phyloP scores from a whole-genome alignment of 1,140 invertebrate species.

The Panulirus ornatus region DNA sequence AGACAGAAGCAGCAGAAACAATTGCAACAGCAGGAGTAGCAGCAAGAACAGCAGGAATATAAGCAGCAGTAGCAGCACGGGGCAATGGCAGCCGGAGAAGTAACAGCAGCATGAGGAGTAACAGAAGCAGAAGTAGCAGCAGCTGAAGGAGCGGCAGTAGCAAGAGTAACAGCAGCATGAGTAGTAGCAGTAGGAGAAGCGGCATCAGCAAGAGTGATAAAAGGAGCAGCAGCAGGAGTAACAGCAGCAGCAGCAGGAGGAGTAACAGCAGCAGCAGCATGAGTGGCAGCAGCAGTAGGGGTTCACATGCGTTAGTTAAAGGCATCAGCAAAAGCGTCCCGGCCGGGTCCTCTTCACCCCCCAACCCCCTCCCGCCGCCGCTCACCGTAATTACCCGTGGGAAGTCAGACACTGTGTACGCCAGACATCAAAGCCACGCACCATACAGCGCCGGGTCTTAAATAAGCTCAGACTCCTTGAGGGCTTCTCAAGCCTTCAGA shows the following conservation, averaged over 20 bases:
- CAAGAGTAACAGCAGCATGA: not conserved
- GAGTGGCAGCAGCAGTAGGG: not conserved
- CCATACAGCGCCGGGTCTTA: no score
- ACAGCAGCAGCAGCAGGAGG: no score
- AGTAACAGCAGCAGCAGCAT: no score
- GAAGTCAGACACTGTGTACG: not conserved
- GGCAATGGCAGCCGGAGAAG: not conserved
- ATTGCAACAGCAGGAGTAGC: conserved; percentile 1
- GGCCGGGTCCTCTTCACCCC: not conserved
- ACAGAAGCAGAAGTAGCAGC: conserved; percentile 12
- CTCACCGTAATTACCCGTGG: not conserved
- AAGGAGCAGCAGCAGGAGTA: not conserved
- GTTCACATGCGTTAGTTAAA: not conserved
- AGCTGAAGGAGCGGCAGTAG: not conserved
- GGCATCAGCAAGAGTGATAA: no score
- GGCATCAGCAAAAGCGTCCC: not conserved
- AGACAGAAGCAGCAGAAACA: not conserved
- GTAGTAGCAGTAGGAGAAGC: no score
- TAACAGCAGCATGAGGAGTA: not conserved
- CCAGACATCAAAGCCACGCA: no score
- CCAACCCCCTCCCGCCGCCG: not conserved
- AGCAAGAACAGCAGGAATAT: not conserved
- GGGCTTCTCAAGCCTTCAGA: no score
- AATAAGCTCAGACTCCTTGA: no score
- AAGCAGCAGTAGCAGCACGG: not conserved